Base-by-base conservation (phyloP, 2,888 invertebrate genomes). In the Pharmacophagus antenor region DNA sequence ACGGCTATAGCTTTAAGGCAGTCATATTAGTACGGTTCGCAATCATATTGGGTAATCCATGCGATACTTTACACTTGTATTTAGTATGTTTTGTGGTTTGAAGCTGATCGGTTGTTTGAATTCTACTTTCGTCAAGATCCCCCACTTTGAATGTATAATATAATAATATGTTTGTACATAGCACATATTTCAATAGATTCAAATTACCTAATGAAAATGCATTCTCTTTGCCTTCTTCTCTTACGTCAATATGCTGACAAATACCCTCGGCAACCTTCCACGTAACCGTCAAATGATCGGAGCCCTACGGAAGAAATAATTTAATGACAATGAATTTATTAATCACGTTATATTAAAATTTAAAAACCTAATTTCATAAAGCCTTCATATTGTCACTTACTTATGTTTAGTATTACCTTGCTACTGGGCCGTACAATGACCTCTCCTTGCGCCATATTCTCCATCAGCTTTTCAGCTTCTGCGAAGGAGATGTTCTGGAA, bases 261-360 rank as follows among this genome's bases (percentile, higher is more conserved):
- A 99, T 95, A 22, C 95, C 95, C 52, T 98, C 97, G 0, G 96
- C 93, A 1, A 99, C 98, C 85, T 99, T 99, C 99, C 99, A 99
- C 0, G 99, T 99, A 1, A 98, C 97, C 0, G 99, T 99, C 65
- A 99, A 87, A 84, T 98, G 98, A 82, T 99, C 97, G 0, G 95
- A 93, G 46, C 98, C 98, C 93, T 90, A 69, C n/a, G 1, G 74
- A 77, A 63, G 65, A 46, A 51, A 55, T n/a, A 44, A 18, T 44
- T n/a, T 27, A 27, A 7, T 27, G n/a, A n/a, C n/a, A n/a, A n/a
- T n/a, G n/a, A n/a, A n/a, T n/a, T n/a, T n/a, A n/a, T n/a, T n/a
- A n/a, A n/a, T n/a, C n/a, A n/a, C n/a, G n/a, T n/a, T n/a, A n/a
- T n/a, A n/a, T n/a, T n/a, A n/a, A 27, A 27, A 27, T 7, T 27